Evolutionary conservation across 2,797 vertebrate species (phyloP).

Genomic region (Falco novaeseelandiae): DNA sequence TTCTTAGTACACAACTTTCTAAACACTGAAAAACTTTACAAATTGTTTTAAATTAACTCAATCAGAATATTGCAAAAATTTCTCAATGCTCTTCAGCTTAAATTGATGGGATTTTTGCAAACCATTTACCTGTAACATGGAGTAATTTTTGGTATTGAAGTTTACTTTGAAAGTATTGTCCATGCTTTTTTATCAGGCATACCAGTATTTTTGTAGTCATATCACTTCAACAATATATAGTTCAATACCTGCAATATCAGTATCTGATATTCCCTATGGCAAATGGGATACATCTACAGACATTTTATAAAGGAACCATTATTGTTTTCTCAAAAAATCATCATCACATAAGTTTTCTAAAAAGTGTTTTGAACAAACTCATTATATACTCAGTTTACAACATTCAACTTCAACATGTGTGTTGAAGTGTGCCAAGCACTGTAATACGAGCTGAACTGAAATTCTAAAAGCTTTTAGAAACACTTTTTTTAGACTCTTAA

Average conservation of each 20-base stretch:
- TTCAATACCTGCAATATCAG: not conserved
- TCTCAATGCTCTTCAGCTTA: not conserved
- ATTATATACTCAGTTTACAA: not conserved
- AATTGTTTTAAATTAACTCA: not conserved
- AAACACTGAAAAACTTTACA: not conserved
- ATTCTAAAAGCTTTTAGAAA: not conserved
- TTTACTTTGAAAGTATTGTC: not conserved
- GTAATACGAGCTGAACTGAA: not conserved
- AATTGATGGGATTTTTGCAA: not conserved
- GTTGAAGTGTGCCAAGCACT: constrained; percentile 3
- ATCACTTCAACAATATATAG: not conserved
- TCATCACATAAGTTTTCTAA: not conserved
- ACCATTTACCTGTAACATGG: not conserved
- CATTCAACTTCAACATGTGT: not conserved
- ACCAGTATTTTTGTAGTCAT: not conserved
- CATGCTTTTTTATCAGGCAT: not conserved
- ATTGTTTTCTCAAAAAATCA: not conserved
- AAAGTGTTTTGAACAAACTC: not conserved
- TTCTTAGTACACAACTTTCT: not conserved
- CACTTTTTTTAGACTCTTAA: not conserved
- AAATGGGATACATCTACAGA: not conserved
- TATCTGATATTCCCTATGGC: not conserved
- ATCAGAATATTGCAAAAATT: not conserved
- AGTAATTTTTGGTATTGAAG: constrained; percentile 2
- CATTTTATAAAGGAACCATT: not conserved